Conservation (phyloP, 1,140 invertebrate species). For the Brachystomella parvula region DNA sequence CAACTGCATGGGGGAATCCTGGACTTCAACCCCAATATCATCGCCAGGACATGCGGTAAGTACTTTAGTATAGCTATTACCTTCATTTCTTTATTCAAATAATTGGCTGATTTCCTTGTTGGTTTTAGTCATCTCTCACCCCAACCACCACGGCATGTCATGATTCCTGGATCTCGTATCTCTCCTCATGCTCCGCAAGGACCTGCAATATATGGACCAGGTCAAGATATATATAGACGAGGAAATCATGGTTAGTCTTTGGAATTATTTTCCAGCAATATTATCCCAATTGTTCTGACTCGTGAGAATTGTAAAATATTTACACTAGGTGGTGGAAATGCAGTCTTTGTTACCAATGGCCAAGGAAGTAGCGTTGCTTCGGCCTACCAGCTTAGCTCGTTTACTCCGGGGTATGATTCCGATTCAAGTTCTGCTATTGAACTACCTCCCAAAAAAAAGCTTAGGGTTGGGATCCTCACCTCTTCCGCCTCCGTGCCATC, state of each 20-base stretch:
- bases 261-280: no score
- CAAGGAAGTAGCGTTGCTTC: conserved; percentile 28
- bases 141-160: conserved; percentile 43
- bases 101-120: no score
- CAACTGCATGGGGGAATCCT: conserved; percentile 19
- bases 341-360: conserved; percentile 35
- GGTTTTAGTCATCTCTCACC: conserved; percentile 47
- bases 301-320: neutral
- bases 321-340: conserved; percentile 21
- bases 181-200: conserved; percentile 46
- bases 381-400: conserved; percentile 39
- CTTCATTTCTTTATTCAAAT: no score
- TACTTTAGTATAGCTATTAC: neutral
- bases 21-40: conserved; percentile 35
- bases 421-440: neutral
- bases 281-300: neutral
- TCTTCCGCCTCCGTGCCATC: no score
- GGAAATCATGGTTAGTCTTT: conserved; percentile 45
- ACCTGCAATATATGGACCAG: conserved; percentile 54
- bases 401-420: conserved; percentile 38
- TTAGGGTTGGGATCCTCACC: no score
- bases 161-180: conserved; percentile 40
- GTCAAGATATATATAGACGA: conserved; percentile 49
- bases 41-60: conserved; percentile 24
- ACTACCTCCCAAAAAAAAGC: no score